Percentiles rank a stretch among this genome's conserved stretches.
Evolutionary conservation across 2,888 invertebrate genomes (phyloP).

Genomic region (Microctonus hyperodae): DNA sequence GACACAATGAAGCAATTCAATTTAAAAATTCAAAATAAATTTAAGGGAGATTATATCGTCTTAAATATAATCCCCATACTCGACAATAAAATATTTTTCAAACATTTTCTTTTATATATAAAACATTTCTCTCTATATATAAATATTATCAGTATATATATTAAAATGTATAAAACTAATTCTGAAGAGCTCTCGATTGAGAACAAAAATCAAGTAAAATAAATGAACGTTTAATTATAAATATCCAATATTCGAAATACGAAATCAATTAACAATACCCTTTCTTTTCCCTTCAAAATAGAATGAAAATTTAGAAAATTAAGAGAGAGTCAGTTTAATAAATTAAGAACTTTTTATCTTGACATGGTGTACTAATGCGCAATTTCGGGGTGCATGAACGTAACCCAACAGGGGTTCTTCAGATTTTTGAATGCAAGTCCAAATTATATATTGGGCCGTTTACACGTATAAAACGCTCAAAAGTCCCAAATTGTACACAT

Average conservation of each 20-base stretch:
- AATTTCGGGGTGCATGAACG: conserved; percentile 58
- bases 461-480: conserved; percentile 9
- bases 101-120: not conserved
- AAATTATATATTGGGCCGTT: conserved; percentile 24
- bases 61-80: not conserved
- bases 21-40: conserved; percentile 1
- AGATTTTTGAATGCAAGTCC: conserved; percentile 31
- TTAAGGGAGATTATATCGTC: not conserved
- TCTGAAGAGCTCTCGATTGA: too few species aligned
- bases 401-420: conserved; percentile 44
- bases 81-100: not conserved
- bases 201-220: too few species aligned
- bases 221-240: too few species aligned
- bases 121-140: too few species aligned
- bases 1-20: not conserved
- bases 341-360: not conserved
- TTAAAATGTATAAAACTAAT: too few species aligned
- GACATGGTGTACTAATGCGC: conserved; percentile 48
- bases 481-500: not conserved
- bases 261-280: too few species aligned
- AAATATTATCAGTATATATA: too few species aligned
- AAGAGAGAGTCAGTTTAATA: not conserved
- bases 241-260: too few species aligned
- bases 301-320: too few species aligned
- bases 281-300: too few species aligned